A percentile compares a stretch with the other conserved stretches of the same genome.
phyloP scores from a whole-genome alignment of 2,797 vertebrate genomes.

The Periparus ater region DNA sequence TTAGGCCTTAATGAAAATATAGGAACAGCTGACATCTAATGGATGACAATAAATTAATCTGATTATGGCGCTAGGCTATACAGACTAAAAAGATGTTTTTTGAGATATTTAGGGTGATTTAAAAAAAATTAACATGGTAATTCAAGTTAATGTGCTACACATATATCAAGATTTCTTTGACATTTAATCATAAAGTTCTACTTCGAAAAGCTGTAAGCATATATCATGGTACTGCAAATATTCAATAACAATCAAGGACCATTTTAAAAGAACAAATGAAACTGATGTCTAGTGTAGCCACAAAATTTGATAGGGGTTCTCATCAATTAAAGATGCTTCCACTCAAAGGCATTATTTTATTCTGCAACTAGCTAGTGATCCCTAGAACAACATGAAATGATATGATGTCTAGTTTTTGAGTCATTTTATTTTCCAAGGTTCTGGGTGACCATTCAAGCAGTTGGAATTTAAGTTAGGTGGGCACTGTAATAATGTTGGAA shows the following conservation, averaged over 20 bases:
- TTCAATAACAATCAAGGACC: not conserved
- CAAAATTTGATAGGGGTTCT: not conserved
- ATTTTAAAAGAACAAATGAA: not conserved
- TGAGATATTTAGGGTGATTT: not conserved
- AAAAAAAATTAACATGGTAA: not conserved
- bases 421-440: not conserved
- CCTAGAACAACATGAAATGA: not conserved
- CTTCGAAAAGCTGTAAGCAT: not conserved
- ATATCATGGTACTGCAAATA: not conserved
- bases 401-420: not conserved
- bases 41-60: conserved; percentile 18
- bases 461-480: not conserved
- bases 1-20: not conserved
- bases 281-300: not conserved
- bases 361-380: not conserved
- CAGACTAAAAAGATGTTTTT: not conserved
- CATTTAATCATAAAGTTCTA: not conserved
- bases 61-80: not conserved
- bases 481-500: not conserved
- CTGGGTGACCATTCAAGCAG: not conserved
- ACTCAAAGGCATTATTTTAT: not conserved
- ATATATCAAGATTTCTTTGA: not conserved
- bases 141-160: not conserved
- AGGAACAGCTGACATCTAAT: not conserved
- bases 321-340: not conserved